Evolutionary conservation across 2,888 invertebrate genomes (phyloP).

Genomic region (Notodonta ziczac): DNA sequence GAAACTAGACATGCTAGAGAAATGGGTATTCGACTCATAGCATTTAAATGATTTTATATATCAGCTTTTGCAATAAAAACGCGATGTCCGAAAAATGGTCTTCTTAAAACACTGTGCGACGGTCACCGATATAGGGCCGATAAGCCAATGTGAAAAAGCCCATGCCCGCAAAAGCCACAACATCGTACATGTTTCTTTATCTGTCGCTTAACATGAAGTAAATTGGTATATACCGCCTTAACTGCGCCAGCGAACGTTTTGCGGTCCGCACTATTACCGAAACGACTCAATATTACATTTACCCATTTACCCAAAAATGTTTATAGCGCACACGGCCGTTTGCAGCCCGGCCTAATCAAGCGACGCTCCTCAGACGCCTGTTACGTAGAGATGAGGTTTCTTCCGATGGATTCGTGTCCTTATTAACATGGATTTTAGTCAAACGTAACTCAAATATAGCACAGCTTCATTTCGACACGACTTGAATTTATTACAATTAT

Average conservation of each 20-base stretch:
- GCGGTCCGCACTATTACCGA: constrained; percentile 75
- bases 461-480: too few relatives aligned
- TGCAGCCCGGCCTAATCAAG: constrained; percentile 73
- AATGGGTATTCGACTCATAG: too few relatives aligned
- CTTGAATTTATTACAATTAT: too few relatives aligned
- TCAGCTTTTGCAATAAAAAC: too few relatives aligned
- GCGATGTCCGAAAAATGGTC: too few relatives aligned
- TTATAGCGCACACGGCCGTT: constrained; percentile 70
- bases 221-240: constrained; percentile 41
- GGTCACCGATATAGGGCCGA: too few relatives aligned
- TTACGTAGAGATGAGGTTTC: constrained; percentile 1
- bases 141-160: too few relatives aligned
- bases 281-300: constrained; percentile 80
- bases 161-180: constrained; percentile 17
- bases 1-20: too few relatives aligned
- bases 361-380: constrained; percentile 52
- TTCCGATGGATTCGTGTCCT: background rate
- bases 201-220: constrained; percentile 53
- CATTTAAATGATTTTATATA: too few relatives aligned
- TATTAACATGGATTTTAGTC: background rate
- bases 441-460: too few relatives aligned
- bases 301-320: constrained; percentile 81
- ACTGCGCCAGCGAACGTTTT: constrained; percentile 39
- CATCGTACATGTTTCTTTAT: constrained; percentile 43
- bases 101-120: too few relatives aligned